These are phyloP conservation scores for Carterocephalus palaemon DNA, from an alignment of 2,888 invertebrate species.

Conservation along the genomic window DNA sequence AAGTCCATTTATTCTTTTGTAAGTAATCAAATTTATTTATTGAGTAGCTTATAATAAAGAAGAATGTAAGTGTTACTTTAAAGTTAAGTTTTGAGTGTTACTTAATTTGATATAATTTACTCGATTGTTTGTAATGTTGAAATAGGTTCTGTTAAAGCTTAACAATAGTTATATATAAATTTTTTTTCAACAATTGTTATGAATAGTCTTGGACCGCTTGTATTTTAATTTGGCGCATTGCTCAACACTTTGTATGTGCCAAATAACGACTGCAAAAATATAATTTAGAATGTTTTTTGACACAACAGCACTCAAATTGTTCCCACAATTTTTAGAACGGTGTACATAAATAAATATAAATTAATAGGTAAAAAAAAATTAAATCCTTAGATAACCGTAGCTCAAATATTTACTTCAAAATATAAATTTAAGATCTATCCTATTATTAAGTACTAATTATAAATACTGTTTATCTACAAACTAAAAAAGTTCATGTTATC, in stretches of 20 bases:
- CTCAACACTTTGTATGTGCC: slow-evolving; percentile 66
- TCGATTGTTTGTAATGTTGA: slow-evolving; percentile 28
- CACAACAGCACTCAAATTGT: slow-evolving; percentile 34
- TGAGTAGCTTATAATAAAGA: slow-evolving; percentile 6
- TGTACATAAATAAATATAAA: slow-evolving; percentile 67
- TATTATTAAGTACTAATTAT: slow-evolving; percentile 47
- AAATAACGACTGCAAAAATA: slow-evolving; percentile 44
- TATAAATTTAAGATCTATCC: slow-evolving; percentile 59
- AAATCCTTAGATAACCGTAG: slow-evolving; percentile 66
- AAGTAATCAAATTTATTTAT: slow-evolving; percentile 13
- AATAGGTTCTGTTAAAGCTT: slow-evolving; percentile 15
- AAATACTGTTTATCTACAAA: slow-evolving; percentile 34
- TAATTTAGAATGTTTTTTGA: slow-evolving; percentile 25
- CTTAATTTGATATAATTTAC: slow-evolving; percentile 25
- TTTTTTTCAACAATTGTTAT: slow-evolving; percentile 12
- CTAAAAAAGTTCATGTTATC: slow-evolving; percentile 4
- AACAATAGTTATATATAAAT: slow-evolving; percentile 6
- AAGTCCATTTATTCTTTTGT: slow-evolving; percentile 13
- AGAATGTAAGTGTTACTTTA: too few species aligned
- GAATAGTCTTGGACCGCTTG: slow-evolving; percentile 20
- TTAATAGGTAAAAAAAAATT: slow-evolving; percentile 27
- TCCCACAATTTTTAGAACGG: slow-evolving; percentile 64
- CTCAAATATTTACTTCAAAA: slow-evolving; percentile 66
- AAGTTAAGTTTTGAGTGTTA: slow-evolving; percentile 19
- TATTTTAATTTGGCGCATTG: slow-evolving; percentile 46